A percentile compares a stretch with the other conserved stretches of the same genome.
phyloP scores from a whole-genome alignment of 2,888 invertebrate genomes.

The Tetheella fluctuosa region DNA sequence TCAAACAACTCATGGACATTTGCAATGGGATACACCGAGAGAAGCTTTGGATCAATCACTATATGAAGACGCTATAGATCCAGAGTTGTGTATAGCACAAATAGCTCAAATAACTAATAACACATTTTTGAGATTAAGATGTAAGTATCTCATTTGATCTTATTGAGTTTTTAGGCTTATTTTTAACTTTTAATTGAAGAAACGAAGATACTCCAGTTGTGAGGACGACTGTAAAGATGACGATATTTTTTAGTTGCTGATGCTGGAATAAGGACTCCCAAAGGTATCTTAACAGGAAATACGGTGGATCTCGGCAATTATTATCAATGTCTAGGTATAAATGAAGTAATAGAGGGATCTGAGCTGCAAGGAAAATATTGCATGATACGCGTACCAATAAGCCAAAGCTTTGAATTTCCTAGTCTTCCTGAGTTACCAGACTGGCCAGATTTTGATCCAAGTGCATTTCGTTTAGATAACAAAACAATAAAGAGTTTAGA shows the following conservation, averaged over 20 bases:
- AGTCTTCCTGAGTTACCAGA: conserved; percentile 37
- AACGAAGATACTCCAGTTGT: no score
- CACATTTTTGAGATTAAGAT: conserved; percentile 42
- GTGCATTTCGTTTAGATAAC: conserved; percentile 1
- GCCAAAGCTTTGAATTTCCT: conserved; percentile 38
- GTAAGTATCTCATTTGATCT: conserved; percentile 50
- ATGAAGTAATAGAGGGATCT: conserved; percentile 37
- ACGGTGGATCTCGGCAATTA: conserved; percentile 58
- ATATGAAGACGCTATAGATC: conserved; percentile 59
- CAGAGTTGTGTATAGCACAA: conserved; percentile 58
- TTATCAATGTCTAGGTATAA: conserved; percentile 57
- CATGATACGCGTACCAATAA: conserved; percentile 50
- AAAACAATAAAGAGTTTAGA: conserved; percentile 20
- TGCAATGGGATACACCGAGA: conserved; percentile 39
- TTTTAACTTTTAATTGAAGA: no score
- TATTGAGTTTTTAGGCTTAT: not conserved
- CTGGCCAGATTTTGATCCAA: conserved; percentile 28
- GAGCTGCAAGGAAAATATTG: conserved; percentile 66
- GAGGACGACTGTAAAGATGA: no score
- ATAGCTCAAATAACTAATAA: conserved; percentile 50
- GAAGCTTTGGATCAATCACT: conserved; percentile 55
- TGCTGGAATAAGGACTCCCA: conserved; percentile 58
- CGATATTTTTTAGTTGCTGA: conserved; percentile 53
- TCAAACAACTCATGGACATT: conserved; percentile 24
- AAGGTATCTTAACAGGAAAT: conserved; percentile 56